phyloP scores from a whole-genome alignment of 2,113 vertebrate genomes.

The Telmatochromis brichardi region DNA sequence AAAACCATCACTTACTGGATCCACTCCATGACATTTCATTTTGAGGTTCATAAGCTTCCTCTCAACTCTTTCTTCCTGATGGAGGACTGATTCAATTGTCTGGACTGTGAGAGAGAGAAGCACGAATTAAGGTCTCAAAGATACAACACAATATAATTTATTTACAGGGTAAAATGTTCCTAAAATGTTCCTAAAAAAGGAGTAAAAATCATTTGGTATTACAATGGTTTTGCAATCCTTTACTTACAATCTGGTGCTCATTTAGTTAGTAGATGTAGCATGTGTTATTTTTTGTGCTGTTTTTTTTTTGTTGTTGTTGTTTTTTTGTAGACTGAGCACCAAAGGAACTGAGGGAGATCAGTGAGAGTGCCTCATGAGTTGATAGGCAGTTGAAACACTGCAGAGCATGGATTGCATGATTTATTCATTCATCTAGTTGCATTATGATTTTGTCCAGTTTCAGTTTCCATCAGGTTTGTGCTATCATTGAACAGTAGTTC shows the following conservation, averaged over 20 bases:
- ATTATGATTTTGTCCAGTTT: background rate
- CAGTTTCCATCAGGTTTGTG: slow-evolving; percentile 38
- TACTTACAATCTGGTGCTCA: background rate
- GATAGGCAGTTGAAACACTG: slow-evolving; percentile 69
- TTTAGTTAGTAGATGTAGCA: background rate
- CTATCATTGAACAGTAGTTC: slow-evolving; percentile 66
- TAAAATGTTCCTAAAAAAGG: background rate
- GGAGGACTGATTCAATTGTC: slow-evolving; percentile 74
- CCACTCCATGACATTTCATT: slow-evolving; percentile 74
- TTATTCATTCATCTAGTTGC: background rate
- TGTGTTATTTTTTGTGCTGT: background rate
- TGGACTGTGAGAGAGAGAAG: slow-evolving; percentile 57
- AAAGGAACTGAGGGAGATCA: slow-evolving; percentile 49
- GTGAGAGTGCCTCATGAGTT: slow-evolving; percentile 53
- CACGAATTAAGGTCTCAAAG: slow-evolving; percentile 65
- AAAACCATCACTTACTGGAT: slow-evolving; percentile 73
- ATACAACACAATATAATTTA: background rate
- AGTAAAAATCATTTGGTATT: background rate
- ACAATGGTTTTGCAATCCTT: background rate
- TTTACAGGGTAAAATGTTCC: background rate
- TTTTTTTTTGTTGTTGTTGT: background rate
- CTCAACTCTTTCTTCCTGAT: slow-evolving; percentile 74
- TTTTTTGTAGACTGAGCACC: slow-evolving; percentile 63
- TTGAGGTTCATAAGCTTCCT: slow-evolving; percentile 69
- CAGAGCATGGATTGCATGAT: slow-evolving; percentile 25